Percentiles rank a stretch among this genome's conserved stretches.
Conservation (phyloP, 2,888 invertebrate genomes). For the Melanchra persicariae region DNA sequence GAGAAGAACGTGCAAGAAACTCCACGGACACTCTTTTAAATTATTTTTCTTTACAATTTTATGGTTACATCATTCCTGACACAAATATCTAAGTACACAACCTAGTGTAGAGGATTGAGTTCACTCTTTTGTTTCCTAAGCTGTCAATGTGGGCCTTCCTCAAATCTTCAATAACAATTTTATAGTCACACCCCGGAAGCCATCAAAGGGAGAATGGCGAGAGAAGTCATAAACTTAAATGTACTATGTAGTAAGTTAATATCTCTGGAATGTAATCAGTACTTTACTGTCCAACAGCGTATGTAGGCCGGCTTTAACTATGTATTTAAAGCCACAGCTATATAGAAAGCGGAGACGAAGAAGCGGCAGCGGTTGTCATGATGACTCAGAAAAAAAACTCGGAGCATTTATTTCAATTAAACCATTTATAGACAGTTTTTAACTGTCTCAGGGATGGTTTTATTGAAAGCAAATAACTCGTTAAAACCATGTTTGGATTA, state of each 20-base stretch:
- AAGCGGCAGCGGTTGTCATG: neutral
- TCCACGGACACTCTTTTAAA: no score
- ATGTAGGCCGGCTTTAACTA: neutral
- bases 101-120: neutral
- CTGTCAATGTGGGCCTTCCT: neutral
- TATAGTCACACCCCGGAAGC: conserved; percentile 21
- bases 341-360: neutral
- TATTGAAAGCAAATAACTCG: neutral
- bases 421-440: no score
- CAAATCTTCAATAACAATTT: conserved; percentile 23
- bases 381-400: no score
- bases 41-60: no score
- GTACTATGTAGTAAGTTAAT: conserved; percentile 54
- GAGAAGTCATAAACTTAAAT: conserved; percentile 36
- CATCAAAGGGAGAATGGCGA: conserved; percentile 25
- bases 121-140: neutral
- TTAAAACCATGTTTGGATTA: no score
- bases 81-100: no score
- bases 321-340: neutral
- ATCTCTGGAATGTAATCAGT: conserved; percentile 47
- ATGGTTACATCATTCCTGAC: no score
- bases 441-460: no score
- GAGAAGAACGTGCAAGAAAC: no score
- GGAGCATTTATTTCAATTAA: no score
- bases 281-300: conserved; percentile 14